phyloP scores from a whole-genome alignment of 2,113 vertebrate genomes.

The Petrocephalus zakoni region DNA sequence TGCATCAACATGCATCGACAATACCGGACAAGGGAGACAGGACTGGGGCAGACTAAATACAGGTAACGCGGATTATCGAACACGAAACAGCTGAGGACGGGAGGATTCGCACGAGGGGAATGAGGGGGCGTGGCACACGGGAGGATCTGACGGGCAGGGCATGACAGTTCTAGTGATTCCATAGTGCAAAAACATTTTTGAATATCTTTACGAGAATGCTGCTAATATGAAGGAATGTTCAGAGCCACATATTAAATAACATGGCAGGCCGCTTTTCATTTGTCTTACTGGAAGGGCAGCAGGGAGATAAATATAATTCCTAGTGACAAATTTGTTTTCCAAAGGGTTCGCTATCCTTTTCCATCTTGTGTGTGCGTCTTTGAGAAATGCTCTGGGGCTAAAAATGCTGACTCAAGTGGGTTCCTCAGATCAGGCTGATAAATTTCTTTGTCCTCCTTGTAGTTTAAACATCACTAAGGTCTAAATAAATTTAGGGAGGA shows the following conservation, averaged over 20 bases:
- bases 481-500: not conserved
- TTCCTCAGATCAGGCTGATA: not conserved
- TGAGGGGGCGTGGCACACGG: no score
- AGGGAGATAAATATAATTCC: not conserved
- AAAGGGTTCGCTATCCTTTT: not conserved
- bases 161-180: not conserved
- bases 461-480: not conserved
- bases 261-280: not conserved
- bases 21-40: no score
- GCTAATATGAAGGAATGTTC: not conserved
- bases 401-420: not conserved
- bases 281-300: not conserved
- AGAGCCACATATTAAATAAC: not conserved
- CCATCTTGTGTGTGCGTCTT: not conserved
- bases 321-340: conserved; percentile 1
- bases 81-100: no score
- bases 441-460: not conserved
- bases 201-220: not conserved
- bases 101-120: no score
- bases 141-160: no score
- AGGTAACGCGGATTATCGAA: no score
- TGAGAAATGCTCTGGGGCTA: not conserved
- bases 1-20: no score
- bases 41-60: no score
- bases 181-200: not conserved